Evolutionary conservation across 1,140 invertebrate genomes (phyloP).

Genomic region (Orchesella cincta): DNA sequence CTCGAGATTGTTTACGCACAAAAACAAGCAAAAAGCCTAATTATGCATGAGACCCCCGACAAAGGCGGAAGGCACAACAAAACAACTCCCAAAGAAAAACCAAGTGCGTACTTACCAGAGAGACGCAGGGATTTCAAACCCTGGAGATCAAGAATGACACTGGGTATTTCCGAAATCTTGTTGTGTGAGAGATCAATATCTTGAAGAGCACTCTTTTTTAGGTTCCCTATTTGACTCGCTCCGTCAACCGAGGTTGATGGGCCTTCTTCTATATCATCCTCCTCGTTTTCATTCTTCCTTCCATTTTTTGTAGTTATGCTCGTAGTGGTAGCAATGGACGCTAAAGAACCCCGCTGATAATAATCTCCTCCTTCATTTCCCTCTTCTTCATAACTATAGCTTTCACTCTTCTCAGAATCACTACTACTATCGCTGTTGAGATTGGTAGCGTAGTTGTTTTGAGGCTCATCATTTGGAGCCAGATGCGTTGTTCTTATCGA

Average conservation of each 20-base stretch:
- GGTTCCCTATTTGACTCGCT: background rate
- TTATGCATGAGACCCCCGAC: no score
- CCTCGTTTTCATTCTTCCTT: no score
- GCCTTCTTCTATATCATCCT: no score
- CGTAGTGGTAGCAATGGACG: background rate
- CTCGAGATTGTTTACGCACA: no score
- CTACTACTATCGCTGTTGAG: background rate
- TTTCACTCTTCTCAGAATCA: background rate
- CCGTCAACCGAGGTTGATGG: no score
- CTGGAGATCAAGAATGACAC: background rate
- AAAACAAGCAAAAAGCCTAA: background rate
- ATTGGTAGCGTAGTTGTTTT: background rate
- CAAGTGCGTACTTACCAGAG: constrained; percentile 3
- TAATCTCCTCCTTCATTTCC: background rate
- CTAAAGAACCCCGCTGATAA: background rate
- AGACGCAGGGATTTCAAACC: constrained; percentile 2
- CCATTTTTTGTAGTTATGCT: background rate
- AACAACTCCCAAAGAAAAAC: no score
- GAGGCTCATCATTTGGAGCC: background rate
- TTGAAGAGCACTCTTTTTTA: background rate
- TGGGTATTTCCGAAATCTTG: constrained; percentile 12
- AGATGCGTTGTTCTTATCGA: no score
- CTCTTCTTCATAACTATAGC: background rate
- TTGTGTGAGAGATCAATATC: constrained; percentile 31
- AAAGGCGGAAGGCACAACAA: background rate